Percentiles rank a stretch among this genome's conserved stretches.
phyloP scores from a whole-genome alignment of 37 sponge, comb jelly and placozoan species.

The Eunapius fragilis region DNA sequence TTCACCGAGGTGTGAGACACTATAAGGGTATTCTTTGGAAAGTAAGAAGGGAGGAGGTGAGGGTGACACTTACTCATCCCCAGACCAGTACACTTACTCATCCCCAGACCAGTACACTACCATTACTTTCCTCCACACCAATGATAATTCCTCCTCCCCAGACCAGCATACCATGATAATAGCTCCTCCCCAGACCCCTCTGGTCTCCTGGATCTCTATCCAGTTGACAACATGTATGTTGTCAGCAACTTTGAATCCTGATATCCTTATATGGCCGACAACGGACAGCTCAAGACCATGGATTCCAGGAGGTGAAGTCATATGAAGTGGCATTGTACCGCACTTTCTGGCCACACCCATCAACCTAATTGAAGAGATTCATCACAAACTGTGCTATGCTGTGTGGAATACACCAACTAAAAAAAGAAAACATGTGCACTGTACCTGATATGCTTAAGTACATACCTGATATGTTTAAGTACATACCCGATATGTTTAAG shows the following conservation, averaged over 20 bases:
- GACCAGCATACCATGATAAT: slow-evolving; percentile 52
- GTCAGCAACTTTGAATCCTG: slow-evolving; percentile 85
- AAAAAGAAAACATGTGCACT: no score
- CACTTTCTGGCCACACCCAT: slow-evolving; percentile 47
- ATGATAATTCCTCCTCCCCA: neutral
- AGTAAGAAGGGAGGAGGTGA: neutral
- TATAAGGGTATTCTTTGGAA: slow-evolving; percentile 59
- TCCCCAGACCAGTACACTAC: slow-evolving; percentile 3
- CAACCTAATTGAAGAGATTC: slow-evolving; percentile 55
- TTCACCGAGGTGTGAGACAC: slow-evolving; percentile 71
- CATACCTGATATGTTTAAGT: no score
- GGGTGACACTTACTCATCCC: neutral
- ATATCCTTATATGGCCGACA: slow-evolving; percentile 70
- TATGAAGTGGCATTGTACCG: slow-evolving; percentile 57
- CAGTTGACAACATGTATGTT: slow-evolving; percentile 85
- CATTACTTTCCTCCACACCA: no score
- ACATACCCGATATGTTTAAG: no score
- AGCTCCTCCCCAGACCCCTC: slow-evolving; percentile 78
- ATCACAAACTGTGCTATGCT: no score
- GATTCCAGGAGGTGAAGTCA: slow-evolving; percentile 82
- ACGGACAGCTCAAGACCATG: slow-evolving; percentile 89
- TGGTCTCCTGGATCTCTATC: slow-evolving; percentile 80
- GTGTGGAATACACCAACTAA: no score
- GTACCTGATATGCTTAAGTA: no score
- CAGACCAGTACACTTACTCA: neutral